A percentile compares a stretch with the other conserved stretches of the same genome.
Conservation (phyloP, 2,797 vertebrate species). For the Lutjanus argentimaculatus region DNA sequence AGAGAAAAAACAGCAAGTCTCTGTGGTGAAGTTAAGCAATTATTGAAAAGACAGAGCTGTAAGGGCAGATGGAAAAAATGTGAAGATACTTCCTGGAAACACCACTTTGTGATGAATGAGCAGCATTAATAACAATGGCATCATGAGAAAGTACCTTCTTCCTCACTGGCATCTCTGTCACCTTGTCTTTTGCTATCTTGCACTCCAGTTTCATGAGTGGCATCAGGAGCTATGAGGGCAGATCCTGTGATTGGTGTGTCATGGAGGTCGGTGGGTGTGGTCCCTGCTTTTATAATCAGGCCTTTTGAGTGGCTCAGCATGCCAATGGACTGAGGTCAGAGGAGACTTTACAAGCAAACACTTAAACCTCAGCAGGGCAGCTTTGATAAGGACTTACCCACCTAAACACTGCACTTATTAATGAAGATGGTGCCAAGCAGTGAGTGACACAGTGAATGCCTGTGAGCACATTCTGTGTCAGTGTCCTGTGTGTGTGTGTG, state of each 20-base stretch:
- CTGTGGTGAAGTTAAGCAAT: slow-evolving; percentile 62
- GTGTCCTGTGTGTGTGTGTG: background rate
- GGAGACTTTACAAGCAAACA: slow-evolving; percentile 69
- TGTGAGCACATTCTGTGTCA: slow-evolving; percentile 28
- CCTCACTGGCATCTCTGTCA: slow-evolving; percentile 38
- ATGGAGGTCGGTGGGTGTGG: slow-evolving; percentile 40
- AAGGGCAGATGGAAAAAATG: slow-evolving; percentile 27
- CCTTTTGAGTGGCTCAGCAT: slow-evolving; percentile 73
- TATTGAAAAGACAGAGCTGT: slow-evolving; percentile 47
- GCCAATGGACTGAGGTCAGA: slow-evolving; percentile 77
- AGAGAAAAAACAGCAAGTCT: slow-evolving; percentile 40
- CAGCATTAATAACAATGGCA: slow-evolving; percentile 23
- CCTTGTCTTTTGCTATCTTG: slow-evolving; percentile 41
- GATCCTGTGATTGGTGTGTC: slow-evolving; percentile 42
- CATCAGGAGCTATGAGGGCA: slow-evolving; percentile 37
- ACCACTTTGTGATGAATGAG: slow-evolving; percentile 30
- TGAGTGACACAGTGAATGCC: slow-evolving; percentile 26
- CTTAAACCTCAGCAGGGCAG: slow-evolving; percentile 64
- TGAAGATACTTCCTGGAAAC: slow-evolving; percentile 35
- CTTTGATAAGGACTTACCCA: slow-evolving; percentile 70
- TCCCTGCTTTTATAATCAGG: slow-evolving; percentile 65
- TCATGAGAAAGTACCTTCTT: slow-evolving; percentile 41
- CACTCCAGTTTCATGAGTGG: slow-evolving; percentile 44
- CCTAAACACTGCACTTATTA: slow-evolving; percentile 59
- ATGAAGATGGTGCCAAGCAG: slow-evolving; percentile 33